Conservation (phyloP, 2,797 vertebrate genomes). For the Sibirionetta formosa region DNA sequence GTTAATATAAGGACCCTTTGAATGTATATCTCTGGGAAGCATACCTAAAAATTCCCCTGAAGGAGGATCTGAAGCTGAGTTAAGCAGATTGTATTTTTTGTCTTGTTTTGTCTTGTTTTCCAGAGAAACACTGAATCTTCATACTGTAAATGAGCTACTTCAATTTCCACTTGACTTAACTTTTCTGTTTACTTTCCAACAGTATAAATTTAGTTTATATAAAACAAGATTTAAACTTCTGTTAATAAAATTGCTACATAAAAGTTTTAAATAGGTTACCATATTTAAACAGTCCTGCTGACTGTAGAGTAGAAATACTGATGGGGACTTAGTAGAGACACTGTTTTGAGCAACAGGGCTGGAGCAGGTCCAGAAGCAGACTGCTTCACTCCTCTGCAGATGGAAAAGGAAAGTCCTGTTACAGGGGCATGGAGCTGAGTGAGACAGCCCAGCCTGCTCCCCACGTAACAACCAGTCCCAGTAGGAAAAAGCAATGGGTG, state of each 20-base stretch:
- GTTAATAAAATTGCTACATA: not conserved
- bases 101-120: not conserved
- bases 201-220: not conserved
- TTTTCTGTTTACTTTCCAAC: slow-evolving; percentile 17
- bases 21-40: accelerated
- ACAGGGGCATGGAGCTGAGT: too few relatives aligned
- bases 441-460: too few relatives aligned
- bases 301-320: not conserved
- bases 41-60: slow-evolving; percentile 1
- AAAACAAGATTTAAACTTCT: slow-evolving; percentile 3
- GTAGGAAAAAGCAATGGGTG: too few relatives aligned
- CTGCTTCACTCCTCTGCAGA: too few relatives aligned
- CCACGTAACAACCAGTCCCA: too few relatives aligned
- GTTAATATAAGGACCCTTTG: slow-evolving; percentile 28
- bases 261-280: not conserved
- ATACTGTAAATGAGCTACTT: not conserved
- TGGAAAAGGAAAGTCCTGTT: too few relatives aligned
- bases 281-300: not conserved
- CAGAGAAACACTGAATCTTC: not conserved
- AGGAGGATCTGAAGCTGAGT: slow-evolving; percentile 16
- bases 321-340: not conserved
- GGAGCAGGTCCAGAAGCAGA: not conserved
- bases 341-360: not conserved
- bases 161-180: not conserved
- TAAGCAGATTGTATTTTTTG: not conserved